These are phyloP conservation scores for Manis crassicaudata DNA, from an alignment of 2,797 vertebrate species.

Conservation along the genomic window DNA sequence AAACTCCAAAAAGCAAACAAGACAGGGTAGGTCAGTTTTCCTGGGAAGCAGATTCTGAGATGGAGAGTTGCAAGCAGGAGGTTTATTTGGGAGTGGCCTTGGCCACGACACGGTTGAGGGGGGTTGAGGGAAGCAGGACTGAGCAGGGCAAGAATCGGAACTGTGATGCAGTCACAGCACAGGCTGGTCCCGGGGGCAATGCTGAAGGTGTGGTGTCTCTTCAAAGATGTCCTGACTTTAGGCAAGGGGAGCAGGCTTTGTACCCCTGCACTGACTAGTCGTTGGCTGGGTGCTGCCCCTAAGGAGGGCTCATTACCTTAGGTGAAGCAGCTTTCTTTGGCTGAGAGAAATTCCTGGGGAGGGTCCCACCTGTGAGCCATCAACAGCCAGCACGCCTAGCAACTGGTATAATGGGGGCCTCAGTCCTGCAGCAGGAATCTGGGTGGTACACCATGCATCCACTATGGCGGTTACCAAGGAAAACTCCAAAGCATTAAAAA, in stretches of 20 bases:
- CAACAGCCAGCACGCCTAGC: fast-evolving
- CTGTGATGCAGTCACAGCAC: background rate
- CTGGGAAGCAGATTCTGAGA: background rate
- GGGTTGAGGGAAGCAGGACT: background rate
- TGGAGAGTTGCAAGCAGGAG: background rate
- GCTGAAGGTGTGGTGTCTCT: background rate
- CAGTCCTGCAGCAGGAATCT: background rate
- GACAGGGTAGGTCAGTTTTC: background rate
- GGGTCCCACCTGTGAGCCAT: background rate
- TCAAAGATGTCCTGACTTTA: background rate
- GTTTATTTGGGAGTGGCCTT: background rate
- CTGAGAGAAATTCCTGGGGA: too few species aligned
- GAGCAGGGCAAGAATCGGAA: background rate
- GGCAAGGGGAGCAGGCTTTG: background rate
- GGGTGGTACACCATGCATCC: too few species aligned
- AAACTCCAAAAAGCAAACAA: background rate
- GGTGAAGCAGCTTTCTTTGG: background rate
- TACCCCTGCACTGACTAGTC: background rate
- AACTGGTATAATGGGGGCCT: background rate
- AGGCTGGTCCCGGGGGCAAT: background rate
- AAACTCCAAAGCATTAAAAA: background rate
- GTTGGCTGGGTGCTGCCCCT: background rate
- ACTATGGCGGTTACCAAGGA: background rate
- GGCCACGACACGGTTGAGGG: background rate
- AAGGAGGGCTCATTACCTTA: background rate